These are phyloP conservation scores for Drosophila obscura DNA, from an alignment of 1,140 invertebrate genomes.

Conservation along the genomic window DNA sequence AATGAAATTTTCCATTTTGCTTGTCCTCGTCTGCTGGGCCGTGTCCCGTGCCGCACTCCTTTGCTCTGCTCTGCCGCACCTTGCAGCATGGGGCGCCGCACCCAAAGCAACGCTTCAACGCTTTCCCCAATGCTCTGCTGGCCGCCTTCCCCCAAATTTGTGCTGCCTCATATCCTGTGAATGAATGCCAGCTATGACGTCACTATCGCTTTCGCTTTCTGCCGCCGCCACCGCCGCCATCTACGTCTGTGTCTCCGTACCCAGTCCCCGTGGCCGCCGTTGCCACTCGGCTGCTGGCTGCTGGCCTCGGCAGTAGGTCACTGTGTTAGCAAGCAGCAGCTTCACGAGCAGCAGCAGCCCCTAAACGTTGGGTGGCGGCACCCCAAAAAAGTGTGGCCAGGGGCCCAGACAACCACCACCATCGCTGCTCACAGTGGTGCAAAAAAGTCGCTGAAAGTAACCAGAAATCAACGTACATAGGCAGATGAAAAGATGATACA, in stretches of 20 bases:
- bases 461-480: too few species aligned
- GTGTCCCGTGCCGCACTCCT: too few species aligned
- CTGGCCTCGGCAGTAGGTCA: slow-evolving; percentile 75
- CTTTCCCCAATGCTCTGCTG: too few species aligned
- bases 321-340: slow-evolving; percentile 79
- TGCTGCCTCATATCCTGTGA: slow-evolving; percentile 75
- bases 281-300: slow-evolving; percentile 1
- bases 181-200: slow-evolving; percentile 83
- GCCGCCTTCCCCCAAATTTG: neutral
- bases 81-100: slow-evolving; percentile 9
- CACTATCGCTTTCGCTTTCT: slow-evolving; percentile 62
- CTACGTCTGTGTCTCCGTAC: neutral
- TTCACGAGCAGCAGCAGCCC: neutral
- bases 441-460: too few species aligned
- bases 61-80: slow-evolving; percentile 17
- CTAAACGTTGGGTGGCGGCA: neutral
- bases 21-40: slow-evolving; percentile 10
- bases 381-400: neutral
- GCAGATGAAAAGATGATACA: too few species aligned
- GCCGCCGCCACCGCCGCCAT: slow-evolving; percentile 1
- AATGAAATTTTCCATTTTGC: slow-evolving; percentile 59
- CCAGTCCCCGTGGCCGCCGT: too few species aligned
- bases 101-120: too few species aligned
- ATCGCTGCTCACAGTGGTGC: neutral
- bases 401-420: neutral